Evolutionary conservation across 2,113 vertebrate species (phyloP).

Genomic region (Zosterops borbonicus): DNA sequence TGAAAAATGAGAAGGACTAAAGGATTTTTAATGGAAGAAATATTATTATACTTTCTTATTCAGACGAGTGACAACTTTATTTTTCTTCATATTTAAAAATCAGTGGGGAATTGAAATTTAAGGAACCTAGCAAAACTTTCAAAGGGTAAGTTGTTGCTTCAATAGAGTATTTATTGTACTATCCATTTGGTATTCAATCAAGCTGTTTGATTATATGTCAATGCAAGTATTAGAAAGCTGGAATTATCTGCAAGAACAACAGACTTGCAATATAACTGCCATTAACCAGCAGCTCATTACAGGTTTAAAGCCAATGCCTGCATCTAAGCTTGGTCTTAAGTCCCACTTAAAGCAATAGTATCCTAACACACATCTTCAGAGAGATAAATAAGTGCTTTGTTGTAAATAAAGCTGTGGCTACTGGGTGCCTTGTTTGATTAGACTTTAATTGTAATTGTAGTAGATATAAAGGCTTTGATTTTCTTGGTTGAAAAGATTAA

Average conservation of each 20-base stretch:
- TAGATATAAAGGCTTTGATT: background rate
- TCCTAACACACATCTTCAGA: background rate
- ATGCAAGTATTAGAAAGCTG: background rate
- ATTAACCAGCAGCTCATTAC: background rate
- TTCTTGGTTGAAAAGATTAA: background rate
- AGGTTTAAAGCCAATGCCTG: background rate
- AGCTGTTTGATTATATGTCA: background rate
- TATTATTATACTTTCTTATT: background rate
- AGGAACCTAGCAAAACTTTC: background rate
- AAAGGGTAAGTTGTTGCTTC: background rate
- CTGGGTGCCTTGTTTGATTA: background rate
- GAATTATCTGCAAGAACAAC: background rate
- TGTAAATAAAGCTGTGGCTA: background rate
- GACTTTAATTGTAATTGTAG: background rate
- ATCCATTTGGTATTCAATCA: background rate
- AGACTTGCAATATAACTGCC: background rate
- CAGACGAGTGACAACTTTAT: background rate
- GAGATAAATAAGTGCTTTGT: background rate
- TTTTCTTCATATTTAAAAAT: background rate
- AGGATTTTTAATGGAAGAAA: background rate
- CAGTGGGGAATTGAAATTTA: background rate
- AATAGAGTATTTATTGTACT: background rate
- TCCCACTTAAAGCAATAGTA: background rate
- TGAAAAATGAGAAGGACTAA: background rate
- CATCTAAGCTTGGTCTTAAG: background rate